Evolutionary conservation across 2,113 vertebrate species (phyloP), one percentile per base, ranked within the genome.

Genomic region (Cacatua alba): DNA sequence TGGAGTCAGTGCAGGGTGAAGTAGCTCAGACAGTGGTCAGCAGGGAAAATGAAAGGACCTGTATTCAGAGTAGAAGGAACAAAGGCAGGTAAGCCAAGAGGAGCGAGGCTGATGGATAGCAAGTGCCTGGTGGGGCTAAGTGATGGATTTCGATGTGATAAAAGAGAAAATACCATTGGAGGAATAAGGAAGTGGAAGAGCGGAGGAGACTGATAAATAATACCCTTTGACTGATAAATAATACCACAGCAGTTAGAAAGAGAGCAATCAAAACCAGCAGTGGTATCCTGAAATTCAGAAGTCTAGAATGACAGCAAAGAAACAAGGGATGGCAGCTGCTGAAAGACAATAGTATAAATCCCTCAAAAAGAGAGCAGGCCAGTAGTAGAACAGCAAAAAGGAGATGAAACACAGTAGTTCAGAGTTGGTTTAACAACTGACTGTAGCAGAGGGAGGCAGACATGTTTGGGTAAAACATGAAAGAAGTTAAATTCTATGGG

Each of bases 1-100:
- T 76, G 77, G 74, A 96, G 95, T 95, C 94, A 95, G 57, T 64
- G 60, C 44, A 78, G 86, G 93, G 91, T 84, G 76, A 95, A 92
- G 83, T 68, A 87, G 62, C 51, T 92, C 86, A 89, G 86, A 82
- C 51, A 86, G 79, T 48, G 69, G 72, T 55, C 77, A 87, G 62
- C 17, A 57, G 72, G 65, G 86, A 95, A 91, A 92, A 89, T 12
- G 13, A 65, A 86, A 86, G 69, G 69, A 31, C 48, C 43, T 68
- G 35, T 11, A 75, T 60, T 31, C 33, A 68, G 64, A 78, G 33
- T 2, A 63, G 91, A 86, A 70, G 33, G 48, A 88, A 77, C 24
- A 69, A 67, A 76, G 24, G 55, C 4, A 76, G 41, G 35, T 89
- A 76, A 82, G 41, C 26, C 29, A 48, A 78, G 55, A 60, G 16